Evolutionary conservation across 1,140 invertebrate species (phyloP).

Genomic region (Drosophila burlai): DNA sequence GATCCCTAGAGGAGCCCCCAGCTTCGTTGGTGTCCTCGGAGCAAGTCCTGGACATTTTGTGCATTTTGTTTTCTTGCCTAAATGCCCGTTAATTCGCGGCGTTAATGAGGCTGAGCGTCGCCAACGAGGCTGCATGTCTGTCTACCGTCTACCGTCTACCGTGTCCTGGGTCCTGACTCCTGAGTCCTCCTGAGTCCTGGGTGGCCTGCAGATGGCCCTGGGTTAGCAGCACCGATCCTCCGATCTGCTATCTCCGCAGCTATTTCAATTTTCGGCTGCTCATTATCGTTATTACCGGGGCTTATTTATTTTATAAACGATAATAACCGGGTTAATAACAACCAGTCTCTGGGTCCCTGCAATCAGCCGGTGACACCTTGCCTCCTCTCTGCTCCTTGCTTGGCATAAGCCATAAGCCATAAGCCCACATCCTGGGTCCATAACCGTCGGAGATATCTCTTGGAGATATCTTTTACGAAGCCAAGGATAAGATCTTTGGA

Average conservation of each 20-base stretch:
- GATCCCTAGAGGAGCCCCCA: not conserved
- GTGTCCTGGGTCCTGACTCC: slow-evolving; percentile 18
- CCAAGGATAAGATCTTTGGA: not conserved
- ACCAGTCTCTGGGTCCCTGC: not conserved
- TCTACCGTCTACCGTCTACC: not conserved
- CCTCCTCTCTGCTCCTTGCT: too few relatives aligned
- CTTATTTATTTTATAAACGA: slow-evolving; percentile 44
- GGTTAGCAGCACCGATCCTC: not conserved
- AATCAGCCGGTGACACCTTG: slow-evolving; percentile 33
- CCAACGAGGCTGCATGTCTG: slow-evolving; percentile 17
- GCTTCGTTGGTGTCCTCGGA: slow-evolving; percentile 45
- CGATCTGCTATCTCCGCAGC: not conserved
- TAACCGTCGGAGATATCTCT: slow-evolving; percentile 16
- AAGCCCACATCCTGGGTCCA: too few relatives aligned
- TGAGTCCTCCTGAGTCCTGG: slow-evolving; percentile 14
- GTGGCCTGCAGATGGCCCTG: slow-evolving; percentile 44
- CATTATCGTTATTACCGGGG: slow-evolving; percentile 34
- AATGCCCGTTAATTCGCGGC: slow-evolving; percentile 74
- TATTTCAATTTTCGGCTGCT: slow-evolving; percentile 44
- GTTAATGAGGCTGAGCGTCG: slow-evolving; percentile 69
- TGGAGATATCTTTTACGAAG: slow-evolving; percentile 1
- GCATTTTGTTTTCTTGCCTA: slow-evolving; percentile 54
- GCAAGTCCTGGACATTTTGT: slow-evolving; percentile 14
- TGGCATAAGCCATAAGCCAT: not conserved
- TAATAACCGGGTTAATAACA: slow-evolving; percentile 33